Base-by-base conservation (phyloP, 2,113 vertebrate genomes). In the Tyrannus savana region DNA sequence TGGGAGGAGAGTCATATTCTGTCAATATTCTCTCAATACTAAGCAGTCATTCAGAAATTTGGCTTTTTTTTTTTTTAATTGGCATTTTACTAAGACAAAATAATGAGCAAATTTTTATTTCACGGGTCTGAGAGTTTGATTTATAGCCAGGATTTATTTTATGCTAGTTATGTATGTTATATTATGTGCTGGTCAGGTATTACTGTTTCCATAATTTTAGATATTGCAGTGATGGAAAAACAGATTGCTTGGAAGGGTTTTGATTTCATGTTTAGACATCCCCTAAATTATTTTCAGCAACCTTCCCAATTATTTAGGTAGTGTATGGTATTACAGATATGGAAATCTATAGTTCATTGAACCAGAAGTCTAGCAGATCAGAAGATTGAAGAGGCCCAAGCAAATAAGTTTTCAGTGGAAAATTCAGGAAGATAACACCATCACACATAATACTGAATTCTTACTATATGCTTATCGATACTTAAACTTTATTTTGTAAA, bases 11-110 rank as follows among this genome's bases (percentile, higher is more conserved):
- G 37, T 33, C 15, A 35, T 41, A 58, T 74, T 96, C 86, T 90
- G 84, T 91, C 60, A 46, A 69, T 91, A 91, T 82, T 94, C 52
- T 95, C 83, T 89, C 89, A 88, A 41, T 90, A 66, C 14, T 56
- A 95, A 97, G 71, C 91, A 87, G 71, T 96, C 95, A 93, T 97
- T 56, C 78, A 91, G 88, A 66, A 87, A 35, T 11, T 85, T 92
- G 66, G 16, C 28, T 37, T 84, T 77, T 93, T 44, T 16, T 46
- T 35, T 19, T 30, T 63, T 47, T 3, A 72, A 41, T 46, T 81
- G 41, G 2, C 5, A 35, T 90, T 71, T 91, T 95, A 24, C 83
- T 84, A 90, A 41, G 11, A 91, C 47, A n/a, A 76, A 49, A 80
- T 91, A 95, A 97, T 89, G 35, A 73, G 59, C 19, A 68, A 64